Evolutionary conservation across 2,888 invertebrate genomes (phyloP).

Genomic region (Meiosimyza platycephala): DNA sequence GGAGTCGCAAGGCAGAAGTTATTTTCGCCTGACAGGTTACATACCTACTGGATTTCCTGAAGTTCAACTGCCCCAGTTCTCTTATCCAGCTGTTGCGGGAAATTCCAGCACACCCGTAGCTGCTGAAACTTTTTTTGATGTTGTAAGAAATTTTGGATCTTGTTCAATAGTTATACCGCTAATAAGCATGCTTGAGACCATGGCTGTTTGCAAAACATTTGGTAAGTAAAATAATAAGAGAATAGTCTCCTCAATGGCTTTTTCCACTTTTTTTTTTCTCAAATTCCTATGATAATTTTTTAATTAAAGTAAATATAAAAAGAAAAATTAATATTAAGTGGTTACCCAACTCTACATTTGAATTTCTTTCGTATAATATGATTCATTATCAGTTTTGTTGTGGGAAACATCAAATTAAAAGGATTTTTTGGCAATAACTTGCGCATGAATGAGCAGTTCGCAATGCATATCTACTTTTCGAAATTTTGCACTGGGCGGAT

Average conservation of each 20-base stretch:
- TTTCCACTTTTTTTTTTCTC: no score
- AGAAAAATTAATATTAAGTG: no score
- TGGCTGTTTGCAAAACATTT: slow-evolving; percentile 71
- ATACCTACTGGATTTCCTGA: slow-evolving; percentile 79
- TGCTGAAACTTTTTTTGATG: slow-evolving; percentile 71
- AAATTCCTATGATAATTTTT: no score
- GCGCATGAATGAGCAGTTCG: no score
- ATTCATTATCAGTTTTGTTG: no score
- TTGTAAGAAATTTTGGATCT: slow-evolving; percentile 82
- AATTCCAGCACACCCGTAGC: slow-evolving; percentile 46
- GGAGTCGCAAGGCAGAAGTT: slow-evolving; percentile 68
- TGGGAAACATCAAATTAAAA: no score
- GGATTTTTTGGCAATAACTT: no score
- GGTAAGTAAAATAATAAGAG: slow-evolving; percentile 40
- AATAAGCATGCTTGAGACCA: slow-evolving; percentile 86
- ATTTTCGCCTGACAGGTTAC: slow-evolving; percentile 74
- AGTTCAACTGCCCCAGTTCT: slow-evolving; percentile 75
- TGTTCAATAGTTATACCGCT: slow-evolving; percentile 86
- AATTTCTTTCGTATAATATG: no score
- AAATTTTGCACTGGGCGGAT: no score
- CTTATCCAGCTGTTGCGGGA: slow-evolving; percentile 65
- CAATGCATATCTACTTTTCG: no score
- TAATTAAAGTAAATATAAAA: no score
- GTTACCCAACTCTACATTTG: no score
- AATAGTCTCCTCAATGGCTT: background rate